Evolutionary conservation across 2,797 vertebrate species (phyloP).

Genomic region (Enteromius treurensis): DNA sequence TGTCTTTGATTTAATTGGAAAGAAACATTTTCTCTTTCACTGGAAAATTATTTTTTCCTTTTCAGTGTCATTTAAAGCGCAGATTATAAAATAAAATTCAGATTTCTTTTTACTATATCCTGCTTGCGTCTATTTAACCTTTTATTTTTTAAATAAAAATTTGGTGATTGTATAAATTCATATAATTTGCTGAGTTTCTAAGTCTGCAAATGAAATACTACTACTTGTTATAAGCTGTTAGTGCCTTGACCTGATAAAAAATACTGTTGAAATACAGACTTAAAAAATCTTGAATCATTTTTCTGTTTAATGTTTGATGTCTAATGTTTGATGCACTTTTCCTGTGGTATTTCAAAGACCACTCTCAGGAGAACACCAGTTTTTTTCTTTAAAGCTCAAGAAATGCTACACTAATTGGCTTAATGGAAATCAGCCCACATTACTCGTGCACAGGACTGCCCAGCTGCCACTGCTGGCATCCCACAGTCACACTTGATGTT

Average conservation of each 20-base stretch:
- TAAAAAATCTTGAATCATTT: constrained; percentile 72
- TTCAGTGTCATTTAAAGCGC: neutral
- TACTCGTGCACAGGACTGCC: constrained; percentile 66
- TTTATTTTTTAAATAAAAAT: neutral
- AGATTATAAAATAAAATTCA: neutral
- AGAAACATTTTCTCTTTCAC: constrained; percentile 7
- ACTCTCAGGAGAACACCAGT: constrained; percentile 73
- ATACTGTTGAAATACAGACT: constrained; percentile 71
- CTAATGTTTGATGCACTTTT: constrained; percentile 62
- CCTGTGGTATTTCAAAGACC: constrained; percentile 78
- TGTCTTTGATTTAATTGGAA: constrained; percentile 13
- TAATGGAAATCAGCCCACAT: constrained; percentile 72
- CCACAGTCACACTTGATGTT: constrained; percentile 52
- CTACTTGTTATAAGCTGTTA: constrained; percentile 16
- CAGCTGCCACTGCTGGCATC: constrained; percentile 64
- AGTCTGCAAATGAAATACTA: neutral
- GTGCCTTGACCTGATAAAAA: constrained; percentile 76
- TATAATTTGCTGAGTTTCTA: neutral
- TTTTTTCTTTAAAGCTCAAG: constrained; percentile 76
- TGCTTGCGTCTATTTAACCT: neutral
- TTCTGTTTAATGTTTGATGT: constrained; percentile 74
- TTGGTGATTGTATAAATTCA: neutral
- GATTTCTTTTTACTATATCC: neutral
- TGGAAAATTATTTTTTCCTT: neutral
- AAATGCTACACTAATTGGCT: constrained; percentile 78